These are phyloP conservation scores for Orientallactaga sibirica DNA, from an alignment of 2,797 vertebrate genomes.

Conservation along the genomic window DNA sequence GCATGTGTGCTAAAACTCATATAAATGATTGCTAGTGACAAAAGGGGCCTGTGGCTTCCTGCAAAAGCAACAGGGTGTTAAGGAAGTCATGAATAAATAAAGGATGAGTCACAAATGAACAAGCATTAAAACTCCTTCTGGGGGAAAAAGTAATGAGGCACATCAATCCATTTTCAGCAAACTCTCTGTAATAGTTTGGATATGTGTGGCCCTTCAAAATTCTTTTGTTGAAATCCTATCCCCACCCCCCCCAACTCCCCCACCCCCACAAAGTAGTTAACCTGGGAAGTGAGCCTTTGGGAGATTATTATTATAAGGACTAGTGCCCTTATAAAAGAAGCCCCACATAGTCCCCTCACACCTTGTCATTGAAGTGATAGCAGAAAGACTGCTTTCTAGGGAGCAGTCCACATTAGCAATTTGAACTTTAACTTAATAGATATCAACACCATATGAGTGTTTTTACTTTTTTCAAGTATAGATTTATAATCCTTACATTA, in stretches of 20 bases:
- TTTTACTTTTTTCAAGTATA: not conserved
- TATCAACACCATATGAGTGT: not conserved
- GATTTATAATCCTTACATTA: not conserved
- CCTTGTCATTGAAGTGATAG: not conserved
- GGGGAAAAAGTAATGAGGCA: not conserved
- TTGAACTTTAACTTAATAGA: not conserved
- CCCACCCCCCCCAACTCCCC: not conserved
- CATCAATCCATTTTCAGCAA: not conserved
- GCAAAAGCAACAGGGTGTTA: conserved; percentile 22
- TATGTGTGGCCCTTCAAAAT: not conserved
- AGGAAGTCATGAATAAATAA: not conserved
- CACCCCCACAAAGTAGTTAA: not conserved
- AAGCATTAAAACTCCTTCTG: not conserved
- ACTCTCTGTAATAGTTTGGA: not conserved
- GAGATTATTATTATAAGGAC: not conserved
- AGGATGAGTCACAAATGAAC: conserved; percentile 26
- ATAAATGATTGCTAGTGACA: not conserved
- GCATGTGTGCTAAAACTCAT: not conserved
- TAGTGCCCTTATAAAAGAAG: not conserved
- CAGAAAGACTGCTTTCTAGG: not conserved
- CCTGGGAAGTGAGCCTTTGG: no score
- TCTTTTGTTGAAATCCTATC: not conserved
- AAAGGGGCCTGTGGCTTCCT: not conserved
- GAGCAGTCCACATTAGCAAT: not conserved
- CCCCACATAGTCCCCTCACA: not conserved